Evolutionary conservation across 2,888 invertebrate genomes (phyloP).

Genomic region (Panzeria rudis): DNA sequence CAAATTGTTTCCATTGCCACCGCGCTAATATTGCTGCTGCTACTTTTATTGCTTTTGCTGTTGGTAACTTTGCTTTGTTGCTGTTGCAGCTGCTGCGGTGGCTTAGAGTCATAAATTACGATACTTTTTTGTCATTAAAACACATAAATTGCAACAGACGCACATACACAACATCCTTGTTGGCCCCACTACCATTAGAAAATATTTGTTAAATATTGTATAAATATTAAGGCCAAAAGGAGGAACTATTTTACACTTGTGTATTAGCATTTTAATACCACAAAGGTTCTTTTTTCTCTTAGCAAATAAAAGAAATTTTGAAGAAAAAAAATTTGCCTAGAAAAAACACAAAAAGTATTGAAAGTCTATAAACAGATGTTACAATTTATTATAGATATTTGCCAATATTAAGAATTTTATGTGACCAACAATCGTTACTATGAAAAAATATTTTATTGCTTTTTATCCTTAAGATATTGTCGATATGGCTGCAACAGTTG

Average conservation of each 20-base stretch:
- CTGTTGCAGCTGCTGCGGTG: constrained; percentile 65
- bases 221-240: constrained; percentile 37
- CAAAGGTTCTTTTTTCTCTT: constrained; percentile 33
- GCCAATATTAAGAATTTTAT: constrained; percentile 65
- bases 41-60: constrained; percentile 30
- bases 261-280: constrained; percentile 14
- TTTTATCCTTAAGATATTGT: constrained; percentile 30
- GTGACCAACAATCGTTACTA: constrained; percentile 63
- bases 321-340: background rate
- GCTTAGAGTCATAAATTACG: constrained; percentile 81
- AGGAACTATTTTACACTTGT: constrained; percentile 16
- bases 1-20: constrained; percentile 57
- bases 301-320: background rate
- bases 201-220: constrained; percentile 52
- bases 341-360: constrained; percentile 21
- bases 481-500: constrained; percentile 13
- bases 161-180: constrained; percentile 1
- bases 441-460: constrained; percentile 51
- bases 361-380: constrained; percentile 66
- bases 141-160: constrained; percentile 74
- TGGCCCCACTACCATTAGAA: background rate
- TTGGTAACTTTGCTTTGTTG: constrained; percentile 48
- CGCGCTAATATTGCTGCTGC: constrained; percentile 23
- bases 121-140: constrained; percentile 81
- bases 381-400: constrained; percentile 61